Evolutionary conservation across 2,113 vertebrate species (phyloP).

Genomic region (Equus przewalskii): DNA sequence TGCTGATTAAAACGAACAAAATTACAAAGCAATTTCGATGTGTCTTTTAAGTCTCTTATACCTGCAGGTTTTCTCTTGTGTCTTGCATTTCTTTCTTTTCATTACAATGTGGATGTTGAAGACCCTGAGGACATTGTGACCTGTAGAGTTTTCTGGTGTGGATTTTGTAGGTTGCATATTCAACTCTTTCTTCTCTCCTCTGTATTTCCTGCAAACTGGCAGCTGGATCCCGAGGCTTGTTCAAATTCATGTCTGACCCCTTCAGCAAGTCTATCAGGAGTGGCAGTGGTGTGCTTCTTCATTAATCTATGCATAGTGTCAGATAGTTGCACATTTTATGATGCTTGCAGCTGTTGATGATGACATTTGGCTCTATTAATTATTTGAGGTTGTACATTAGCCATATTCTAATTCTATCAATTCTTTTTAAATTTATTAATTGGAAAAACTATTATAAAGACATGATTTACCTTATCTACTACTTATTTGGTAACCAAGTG

Average conservation of each 20-base stretch:
- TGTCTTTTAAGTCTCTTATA: not conserved
- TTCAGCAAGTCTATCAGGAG: not conserved
- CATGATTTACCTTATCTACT: constrained; percentile 4
- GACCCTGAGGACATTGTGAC: not conserved
- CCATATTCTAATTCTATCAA: not conserved
- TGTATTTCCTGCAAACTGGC: not conserved
- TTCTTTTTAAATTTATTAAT: not conserved
- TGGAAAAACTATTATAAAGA: constrained; percentile 16
- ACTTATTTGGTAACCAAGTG: not conserved
- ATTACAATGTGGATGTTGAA: not conserved
- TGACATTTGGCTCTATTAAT: not conserved
- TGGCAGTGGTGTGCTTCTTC: not conserved
- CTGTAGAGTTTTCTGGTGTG: not conserved
- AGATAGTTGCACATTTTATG: constrained; percentile 18
- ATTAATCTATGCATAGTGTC: not conserved
- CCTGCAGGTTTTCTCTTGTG: not conserved
- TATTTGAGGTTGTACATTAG: not conserved
- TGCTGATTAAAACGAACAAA: not conserved
- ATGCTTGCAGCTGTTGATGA: not conserved
- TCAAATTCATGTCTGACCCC: not conserved
- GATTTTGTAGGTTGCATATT: not conserved
- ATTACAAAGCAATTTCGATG: not conserved
- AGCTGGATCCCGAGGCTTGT: not conserved
- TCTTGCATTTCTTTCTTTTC: not conserved
- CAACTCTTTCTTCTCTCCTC: not conserved